Evolutionary conservation across 2,797 vertebrate species (phyloP).

Genomic region (Pelodytes ibericus): DNA sequence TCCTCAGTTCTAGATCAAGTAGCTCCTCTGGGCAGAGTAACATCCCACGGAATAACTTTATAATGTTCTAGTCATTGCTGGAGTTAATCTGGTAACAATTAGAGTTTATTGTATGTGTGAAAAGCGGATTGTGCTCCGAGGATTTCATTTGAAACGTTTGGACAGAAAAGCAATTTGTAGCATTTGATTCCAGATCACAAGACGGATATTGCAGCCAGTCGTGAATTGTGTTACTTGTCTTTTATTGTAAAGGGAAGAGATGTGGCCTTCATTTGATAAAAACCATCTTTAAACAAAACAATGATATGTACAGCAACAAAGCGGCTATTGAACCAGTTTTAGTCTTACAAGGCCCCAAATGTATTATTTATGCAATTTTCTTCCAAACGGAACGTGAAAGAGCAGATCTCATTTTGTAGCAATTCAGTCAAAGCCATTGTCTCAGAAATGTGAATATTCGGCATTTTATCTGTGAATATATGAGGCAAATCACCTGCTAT

Average conservation of each 20-base stretch:
- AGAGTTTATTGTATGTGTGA: no score
- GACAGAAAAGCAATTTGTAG: conserved; percentile 24
- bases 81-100: no score
- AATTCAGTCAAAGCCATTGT: conserved; percentile 75
- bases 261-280: conserved; percentile 76
- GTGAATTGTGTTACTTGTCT: conserved; percentile 70
- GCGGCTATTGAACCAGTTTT: conserved; percentile 78
- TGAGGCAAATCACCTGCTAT: conserved; percentile 66
- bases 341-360: conserved; percentile 75
- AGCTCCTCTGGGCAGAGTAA: no score
- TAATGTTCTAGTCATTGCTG: no score
- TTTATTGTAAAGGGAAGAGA: conserved; percentile 78
- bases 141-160: conserved; percentile 19
- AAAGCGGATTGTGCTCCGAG: no score
- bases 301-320: conserved; percentile 58
- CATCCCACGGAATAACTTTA: no score
- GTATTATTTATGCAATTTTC: conserved; percentile 83
- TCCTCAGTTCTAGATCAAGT: no score
- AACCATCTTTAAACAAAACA: conserved; percentile 58
- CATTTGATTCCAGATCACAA: conserved; percentile 60
- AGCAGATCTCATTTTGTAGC: conserved; percentile 77
- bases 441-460: conserved; percentile 75
- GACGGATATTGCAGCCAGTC: conserved; percentile 70
- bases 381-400: conserved; percentile 73
- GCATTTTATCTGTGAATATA: conserved; percentile 69